A percentile compares a stretch with the other conserved stretches of the same genome.
These are phyloP conservation scores for Microplitis demolitor DNA, from an alignment of 1,140 invertebrate genomes.

Conservation along the genomic window DNA sequence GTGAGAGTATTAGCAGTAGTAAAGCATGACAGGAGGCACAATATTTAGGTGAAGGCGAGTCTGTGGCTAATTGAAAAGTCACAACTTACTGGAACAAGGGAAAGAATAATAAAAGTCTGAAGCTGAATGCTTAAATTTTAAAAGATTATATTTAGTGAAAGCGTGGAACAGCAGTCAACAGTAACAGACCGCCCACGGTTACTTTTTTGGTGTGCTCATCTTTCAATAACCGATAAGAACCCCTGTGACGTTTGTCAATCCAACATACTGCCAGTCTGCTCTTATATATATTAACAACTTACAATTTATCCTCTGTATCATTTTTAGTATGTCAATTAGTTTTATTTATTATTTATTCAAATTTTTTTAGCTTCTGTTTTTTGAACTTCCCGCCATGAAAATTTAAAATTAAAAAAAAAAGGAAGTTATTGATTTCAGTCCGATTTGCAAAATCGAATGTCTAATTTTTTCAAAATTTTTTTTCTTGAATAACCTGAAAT, in stretches of 20 bases:
- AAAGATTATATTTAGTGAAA: conserved; percentile 18
- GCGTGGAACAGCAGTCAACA: conserved; percentile 19
- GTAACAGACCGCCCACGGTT: not conserved
- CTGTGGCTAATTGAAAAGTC: conserved; percentile 58
- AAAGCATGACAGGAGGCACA: conserved; percentile 36
- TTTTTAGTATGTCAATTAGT: too few relatives aligned
- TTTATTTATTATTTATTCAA: too few relatives aligned
- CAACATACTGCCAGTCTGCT: not conserved
- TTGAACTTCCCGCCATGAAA: too few relatives aligned
- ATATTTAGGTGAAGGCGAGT: conserved; percentile 54
- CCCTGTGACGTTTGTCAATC: not conserved
- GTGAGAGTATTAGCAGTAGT: not conserved
- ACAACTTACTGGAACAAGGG: conserved; percentile 1
- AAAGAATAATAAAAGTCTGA: not conserved
- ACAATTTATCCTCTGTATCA: too few relatives aligned
- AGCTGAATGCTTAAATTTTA: conserved; percentile 3
- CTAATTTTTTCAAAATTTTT: too few relatives aligned
- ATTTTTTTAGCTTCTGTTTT: too few relatives aligned
- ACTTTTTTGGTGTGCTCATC: not conserved
- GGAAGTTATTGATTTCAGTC: too few relatives aligned
- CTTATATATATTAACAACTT: not conserved
- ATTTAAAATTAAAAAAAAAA: too few relatives aligned
- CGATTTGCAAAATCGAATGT: too few relatives aligned
- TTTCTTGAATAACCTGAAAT: too few relatives aligned
- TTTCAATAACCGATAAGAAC: not conserved